Percentiles rank a stretch among this genome's conserved stretches.
Conservation (phyloP, 2,888 invertebrate species). For the Nemoura dubitans region DNA sequence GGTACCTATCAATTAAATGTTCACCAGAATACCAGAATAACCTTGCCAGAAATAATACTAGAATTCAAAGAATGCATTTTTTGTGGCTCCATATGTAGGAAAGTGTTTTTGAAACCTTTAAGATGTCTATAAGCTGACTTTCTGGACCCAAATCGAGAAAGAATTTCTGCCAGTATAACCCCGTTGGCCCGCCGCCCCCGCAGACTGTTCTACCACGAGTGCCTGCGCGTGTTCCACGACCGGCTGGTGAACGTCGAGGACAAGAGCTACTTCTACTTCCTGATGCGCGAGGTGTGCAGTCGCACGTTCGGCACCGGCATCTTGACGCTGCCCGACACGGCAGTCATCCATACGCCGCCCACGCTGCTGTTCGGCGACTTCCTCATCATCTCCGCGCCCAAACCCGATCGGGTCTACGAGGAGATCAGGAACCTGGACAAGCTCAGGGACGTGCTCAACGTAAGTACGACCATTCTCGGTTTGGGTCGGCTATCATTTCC, state of each 20-base stretch:
- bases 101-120: too few relatives aligned
- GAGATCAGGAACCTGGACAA: conserved; percentile 80
- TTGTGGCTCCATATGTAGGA: too few relatives aligned
- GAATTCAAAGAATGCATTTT: too few relatives aligned
- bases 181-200: too few relatives aligned
- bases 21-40: too few relatives aligned
- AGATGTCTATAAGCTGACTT: too few relatives aligned
- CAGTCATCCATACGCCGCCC: conserved; percentile 69
- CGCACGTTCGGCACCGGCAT: conserved; percentile 71
- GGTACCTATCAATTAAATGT: too few relatives aligned
- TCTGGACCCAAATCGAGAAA: too few relatives aligned
- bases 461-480: conserved; percentile 56
- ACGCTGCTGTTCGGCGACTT: conserved; percentile 87
- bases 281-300: conserved; percentile 74
- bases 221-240: conserved; percentile 90
- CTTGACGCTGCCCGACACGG: conserved; percentile 66
- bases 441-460: conserved; percentile 75
- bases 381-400: conserved; percentile 76
- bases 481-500: too few relatives aligned
- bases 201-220: conserved; percentile 91
- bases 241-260: conserved; percentile 84
- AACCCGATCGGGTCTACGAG: conserved; percentile 80
- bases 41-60: too few relatives aligned
- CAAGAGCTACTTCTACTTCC: conserved; percentile 78
- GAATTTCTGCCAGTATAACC: too few relatives aligned